Percentiles rank a stretch among this genome's conserved stretches.
Evolutionary conservation across 1,140 invertebrate species (phyloP).

Genomic region (Aphelenchoides fujianensis): DNA sequence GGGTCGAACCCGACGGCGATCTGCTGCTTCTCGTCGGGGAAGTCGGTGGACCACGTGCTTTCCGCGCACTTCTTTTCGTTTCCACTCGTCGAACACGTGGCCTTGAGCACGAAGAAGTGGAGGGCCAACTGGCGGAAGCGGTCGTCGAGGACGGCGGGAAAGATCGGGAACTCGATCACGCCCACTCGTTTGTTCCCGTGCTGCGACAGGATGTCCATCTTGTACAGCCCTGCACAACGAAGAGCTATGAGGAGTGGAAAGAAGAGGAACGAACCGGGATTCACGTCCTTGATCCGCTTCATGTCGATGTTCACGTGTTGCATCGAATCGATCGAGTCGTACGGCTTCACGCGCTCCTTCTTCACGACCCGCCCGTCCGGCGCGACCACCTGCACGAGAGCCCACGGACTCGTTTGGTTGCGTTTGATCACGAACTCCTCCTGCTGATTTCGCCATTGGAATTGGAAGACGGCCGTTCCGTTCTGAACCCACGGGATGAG

Average conservation of each 20-base stretch:
- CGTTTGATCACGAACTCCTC: constrained; percentile 15
- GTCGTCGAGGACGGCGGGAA: not conserved
- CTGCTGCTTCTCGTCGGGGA: constrained; percentile 42
- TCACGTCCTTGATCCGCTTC: not conserved
- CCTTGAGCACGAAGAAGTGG: constrained; percentile 6
- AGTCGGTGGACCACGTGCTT: constrained; percentile 35
- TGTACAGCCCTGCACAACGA: not conserved
- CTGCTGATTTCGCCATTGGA: constrained; percentile 27
- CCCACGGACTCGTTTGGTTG: constrained; percentile 19
- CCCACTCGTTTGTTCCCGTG: not conserved
- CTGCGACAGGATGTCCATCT: constrained; percentile 3
- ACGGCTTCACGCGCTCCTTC: constrained; percentile 21
- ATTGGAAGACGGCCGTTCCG: constrained; percentile 14
- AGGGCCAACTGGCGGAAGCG: constrained; percentile 2
- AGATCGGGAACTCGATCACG: constrained; percentile 13
- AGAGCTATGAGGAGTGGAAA: not conserved
- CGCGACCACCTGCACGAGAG: not conserved
- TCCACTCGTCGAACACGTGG: not conserved
- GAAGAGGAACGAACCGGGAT: constrained; percentile 5
- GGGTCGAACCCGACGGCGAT: constrained; percentile 24
- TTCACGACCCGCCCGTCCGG: constrained; percentile 18
- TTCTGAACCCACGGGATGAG: constrained; percentile 5
- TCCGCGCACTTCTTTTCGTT: constrained; percentile 18
- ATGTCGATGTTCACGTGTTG: constrained; percentile 29
- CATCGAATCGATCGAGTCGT: constrained; percentile 28